Conservation (phyloP, 1,140 invertebrate species). For the Himalopsyche phryganea region DNA sequence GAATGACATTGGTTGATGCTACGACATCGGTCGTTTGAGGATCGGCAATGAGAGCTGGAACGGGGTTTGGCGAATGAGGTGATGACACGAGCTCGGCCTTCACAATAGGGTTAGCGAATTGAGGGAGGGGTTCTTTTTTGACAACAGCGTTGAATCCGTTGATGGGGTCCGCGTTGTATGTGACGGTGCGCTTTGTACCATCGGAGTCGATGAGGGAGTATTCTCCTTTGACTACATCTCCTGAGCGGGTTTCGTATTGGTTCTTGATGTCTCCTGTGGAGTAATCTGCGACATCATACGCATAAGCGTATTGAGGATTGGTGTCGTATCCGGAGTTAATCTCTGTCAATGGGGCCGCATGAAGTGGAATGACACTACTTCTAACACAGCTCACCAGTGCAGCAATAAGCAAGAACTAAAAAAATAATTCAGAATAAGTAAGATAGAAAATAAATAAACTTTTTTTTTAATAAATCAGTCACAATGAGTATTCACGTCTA, state of each 20-base stretch:
- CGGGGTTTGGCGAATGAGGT: no score
- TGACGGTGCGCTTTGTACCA: constrained; percentile 53
- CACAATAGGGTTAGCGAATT: no score
- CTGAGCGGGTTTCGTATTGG: constrained; percentile 56
- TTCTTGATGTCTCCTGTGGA: constrained; percentile 58
- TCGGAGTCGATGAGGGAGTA: constrained; percentile 60
- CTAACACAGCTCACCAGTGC: constrained; percentile 19
- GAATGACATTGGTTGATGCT: no score
- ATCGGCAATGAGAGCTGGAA: no score
- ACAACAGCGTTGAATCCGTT: constrained; percentile 44
- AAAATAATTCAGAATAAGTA: not conserved
- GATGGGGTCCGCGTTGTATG: constrained; percentile 54
- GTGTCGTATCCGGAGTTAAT: constrained; percentile 16
- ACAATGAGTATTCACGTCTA: no score
- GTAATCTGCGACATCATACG: constrained; percentile 56
- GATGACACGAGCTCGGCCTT: no score
- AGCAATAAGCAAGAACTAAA: constrained; percentile 22
- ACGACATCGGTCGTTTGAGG: no score
- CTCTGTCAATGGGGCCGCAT: constrained; percentile 13
- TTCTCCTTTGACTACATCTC: constrained; percentile 56
- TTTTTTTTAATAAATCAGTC: no score
- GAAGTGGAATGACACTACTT: constrained; percentile 16
- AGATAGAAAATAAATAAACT: no score
- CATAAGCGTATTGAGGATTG: constrained; percentile 48
- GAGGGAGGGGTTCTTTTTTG: constrained; percentile 26